Percentiles rank a stretch among this genome's conserved stretches.
These are phyloP conservation scores for Lordiphosa andalusiaca DNA, from an alignment of 2,888 invertebrate species.

Conservation along the genomic window DNA sequence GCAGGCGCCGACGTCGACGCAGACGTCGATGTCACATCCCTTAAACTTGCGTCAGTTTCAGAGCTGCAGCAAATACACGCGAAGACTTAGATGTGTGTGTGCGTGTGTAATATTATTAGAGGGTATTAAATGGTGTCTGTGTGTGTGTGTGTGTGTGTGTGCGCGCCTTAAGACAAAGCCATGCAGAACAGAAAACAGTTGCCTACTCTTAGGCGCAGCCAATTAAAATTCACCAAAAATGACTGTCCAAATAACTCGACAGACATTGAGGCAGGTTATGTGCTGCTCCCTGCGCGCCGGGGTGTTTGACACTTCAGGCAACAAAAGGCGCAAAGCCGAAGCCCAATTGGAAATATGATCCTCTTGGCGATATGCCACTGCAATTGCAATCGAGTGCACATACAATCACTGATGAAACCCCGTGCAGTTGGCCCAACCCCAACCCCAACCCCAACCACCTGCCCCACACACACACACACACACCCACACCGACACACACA, in stretches of 20 bases:
- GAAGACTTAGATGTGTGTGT: conserved; percentile 55
- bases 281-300: not conserved
- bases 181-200: conserved; percentile 25
- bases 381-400: conserved; percentile 45
- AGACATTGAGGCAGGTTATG: conserved; percentile 41
- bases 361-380: conserved; percentile 55
- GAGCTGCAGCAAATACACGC: conserved; percentile 29
- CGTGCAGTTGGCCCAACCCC: conserved; percentile 6
- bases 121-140: conserved; percentile 37
- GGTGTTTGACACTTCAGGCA: conserved; percentile 16
- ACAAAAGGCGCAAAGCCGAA: conserved; percentile 5
- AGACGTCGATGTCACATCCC: conserved; percentile 39
- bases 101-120: conserved; percentile 59
- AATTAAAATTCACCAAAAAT: conserved; percentile 19
- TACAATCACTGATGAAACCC: conserved; percentile 28
- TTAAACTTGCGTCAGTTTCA: conserved; percentile 26
- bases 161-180: not conserved
- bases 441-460: not conserved
- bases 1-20: conserved; percentile 4
- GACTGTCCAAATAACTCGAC: not conserved
- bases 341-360: conserved; percentile 66
- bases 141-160: conserved; percentile 23
- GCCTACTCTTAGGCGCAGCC: conserved; percentile 55
- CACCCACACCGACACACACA: conserved; percentile 20
- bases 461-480: not conserved